Evolutionary conservation across 2,888 invertebrate genomes (phyloP), one percentile per base, ranked within the genome.

Genomic region (Lomographa bimaculata): DNA sequence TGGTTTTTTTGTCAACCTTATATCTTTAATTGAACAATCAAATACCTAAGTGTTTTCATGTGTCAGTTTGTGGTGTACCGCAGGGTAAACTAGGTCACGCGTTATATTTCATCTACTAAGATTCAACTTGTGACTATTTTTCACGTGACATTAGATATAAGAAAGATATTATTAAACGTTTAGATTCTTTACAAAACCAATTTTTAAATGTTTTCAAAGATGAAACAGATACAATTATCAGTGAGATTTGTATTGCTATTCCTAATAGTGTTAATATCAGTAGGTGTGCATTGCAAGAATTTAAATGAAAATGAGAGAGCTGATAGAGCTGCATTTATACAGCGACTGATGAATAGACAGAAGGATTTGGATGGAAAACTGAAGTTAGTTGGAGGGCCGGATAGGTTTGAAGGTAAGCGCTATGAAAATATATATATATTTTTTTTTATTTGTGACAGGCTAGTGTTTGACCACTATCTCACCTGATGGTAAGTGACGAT

Each of bases 281-380:
- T 57, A 1, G 55, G 43, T 34, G 74, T 77, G 10, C 26, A 53
- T 2, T 50, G 76, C 50, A 82, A 59, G 50, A 75, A 82, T 47
- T 29, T 87, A 1, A 72, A 67, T 66, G 84, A 79, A 33, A 64
- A 36, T 33, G 87, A 89, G 34, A 77, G 89, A 41, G 60, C 70
- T 1, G 47, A 63, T 1, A 73, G 91, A 26, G 93, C 93, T 0
- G 84, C 90, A 12, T 87, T 94, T 44, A 90, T 95, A 7, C 93
- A 92, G 61, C 93, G 92, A 57, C 91, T 95, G 54, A 81, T 94
- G 50, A 94, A 94, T 59, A 91, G 92, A 42, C 80, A 93, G 44
- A 94, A 93, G 66, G 92, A 93, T 71, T 90, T 92, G 54, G 95
- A 96, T 57, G 96, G 95, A 5, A 93, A 92, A 40, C 71, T 96